Evolutionary conservation across 2,797 vertebrate genomes (phyloP).

Genomic region (Lacerta bilineata): DNA sequence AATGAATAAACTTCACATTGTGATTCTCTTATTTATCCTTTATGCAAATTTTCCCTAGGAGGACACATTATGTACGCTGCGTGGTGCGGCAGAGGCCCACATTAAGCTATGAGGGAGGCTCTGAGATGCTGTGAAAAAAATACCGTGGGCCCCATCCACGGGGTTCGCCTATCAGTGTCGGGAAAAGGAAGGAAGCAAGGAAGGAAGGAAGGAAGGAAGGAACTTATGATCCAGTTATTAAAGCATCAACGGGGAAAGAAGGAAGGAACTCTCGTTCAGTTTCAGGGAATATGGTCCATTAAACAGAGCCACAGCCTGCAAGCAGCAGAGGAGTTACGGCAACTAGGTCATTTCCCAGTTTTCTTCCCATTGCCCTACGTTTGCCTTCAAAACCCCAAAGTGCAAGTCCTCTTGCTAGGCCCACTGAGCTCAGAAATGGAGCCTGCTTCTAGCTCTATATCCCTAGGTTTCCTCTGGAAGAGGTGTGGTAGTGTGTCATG

Average conservation of each 20-base stretch:
- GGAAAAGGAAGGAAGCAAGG: not conserved
- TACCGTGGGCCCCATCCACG: constrained; percentile 49
- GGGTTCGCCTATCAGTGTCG: constrained; percentile 4
- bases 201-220: not conserved
- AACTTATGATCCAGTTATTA: not conserved
- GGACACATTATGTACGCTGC: constrained; percentile 82
- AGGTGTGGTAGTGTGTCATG: not conserved
- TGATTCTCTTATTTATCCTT: constrained; percentile 90
- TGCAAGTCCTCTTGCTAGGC: not conserved
- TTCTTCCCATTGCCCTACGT: not conserved
- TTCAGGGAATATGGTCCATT: not conserved
- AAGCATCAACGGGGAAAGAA: not conserved
- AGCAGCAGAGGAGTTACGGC: not conserved
- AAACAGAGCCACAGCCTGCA: not conserved
- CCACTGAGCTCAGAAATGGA: too few species aligned
- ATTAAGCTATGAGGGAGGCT: constrained; percentile 78
- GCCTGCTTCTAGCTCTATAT: not conserved
- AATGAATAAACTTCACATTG: constrained; percentile 92
- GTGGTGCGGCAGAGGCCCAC: constrained; percentile 80
- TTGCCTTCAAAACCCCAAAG: not conserved
- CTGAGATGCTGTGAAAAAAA: constrained; percentile 72
- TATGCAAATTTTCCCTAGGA: constrained; percentile 89
- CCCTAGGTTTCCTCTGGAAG: not conserved
- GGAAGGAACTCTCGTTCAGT: not conserved
- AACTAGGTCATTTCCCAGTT: not conserved